Conservation (phyloP, 37 sponge, comb jelly and placozoan species). For the Theonella swinhoei region DNA sequence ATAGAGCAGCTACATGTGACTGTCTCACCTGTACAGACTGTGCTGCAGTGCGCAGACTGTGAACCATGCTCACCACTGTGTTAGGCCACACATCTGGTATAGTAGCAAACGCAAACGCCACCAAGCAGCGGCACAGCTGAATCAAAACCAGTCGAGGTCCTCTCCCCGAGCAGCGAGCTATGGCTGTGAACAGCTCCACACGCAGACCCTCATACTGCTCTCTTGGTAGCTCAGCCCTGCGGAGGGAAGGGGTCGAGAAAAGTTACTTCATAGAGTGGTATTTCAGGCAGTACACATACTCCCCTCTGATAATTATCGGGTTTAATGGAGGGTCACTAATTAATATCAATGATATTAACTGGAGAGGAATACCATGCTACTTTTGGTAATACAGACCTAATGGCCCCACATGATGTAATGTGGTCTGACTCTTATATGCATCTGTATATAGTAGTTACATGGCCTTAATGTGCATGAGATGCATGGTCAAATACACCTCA, state of each 20-base stretch:
- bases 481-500: too few species aligned
- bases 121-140: slow-evolving; percentile 63
- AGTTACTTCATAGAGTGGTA: background rate
- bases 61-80: slow-evolving; percentile 54
- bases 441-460: too few species aligned
- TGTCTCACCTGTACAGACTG: slow-evolving; percentile 9
- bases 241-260: background rate
- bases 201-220: slow-evolving; percentile 57
- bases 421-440: too few species aligned
- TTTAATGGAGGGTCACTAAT: too few species aligned
- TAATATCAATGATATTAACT: too few species aligned
- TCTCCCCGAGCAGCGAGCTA: slow-evolving; percentile 33
- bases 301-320: too few species aligned
- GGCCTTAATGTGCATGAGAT: too few species aligned
- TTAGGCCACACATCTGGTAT: slow-evolving; percentile 79
- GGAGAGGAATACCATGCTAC: too few species aligned
- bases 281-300: too few species aligned
- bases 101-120: slow-evolving; percentile 54
- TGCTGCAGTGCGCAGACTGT: slow-evolving; percentile 38
- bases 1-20: too few species aligned
- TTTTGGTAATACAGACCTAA: too few species aligned
- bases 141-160: slow-evolving; percentile 51
- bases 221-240: slow-evolving; percentile 64
- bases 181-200: slow-evolving; percentile 53
- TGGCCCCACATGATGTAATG: too few species aligned